A percentile compares a stretch with the other conserved stretches of the same genome.
Evolutionary conservation across 2,888 invertebrate genomes (phyloP).

Genomic region (Macrosiphum euphorbiae): DNA sequence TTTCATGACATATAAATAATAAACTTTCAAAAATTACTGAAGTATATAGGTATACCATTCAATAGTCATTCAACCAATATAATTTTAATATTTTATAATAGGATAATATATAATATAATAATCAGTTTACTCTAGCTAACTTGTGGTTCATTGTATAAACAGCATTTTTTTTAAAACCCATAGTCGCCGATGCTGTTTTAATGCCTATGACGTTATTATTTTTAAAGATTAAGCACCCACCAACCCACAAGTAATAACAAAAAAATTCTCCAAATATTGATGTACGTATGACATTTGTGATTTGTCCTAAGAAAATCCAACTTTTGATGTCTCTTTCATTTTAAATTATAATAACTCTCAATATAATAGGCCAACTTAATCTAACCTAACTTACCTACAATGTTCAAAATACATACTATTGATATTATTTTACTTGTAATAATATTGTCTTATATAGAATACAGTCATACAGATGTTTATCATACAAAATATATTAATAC

Average conservation of each 20-base stretch:
- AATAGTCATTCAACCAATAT: neutral
- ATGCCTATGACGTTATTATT: too few relatives aligned
- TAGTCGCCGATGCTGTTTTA: too few relatives aligned
- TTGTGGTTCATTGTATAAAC: neutral
- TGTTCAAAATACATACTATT: too few relatives aligned
- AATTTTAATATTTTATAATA: neutral
- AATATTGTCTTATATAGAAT: neutral
- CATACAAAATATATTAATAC: neutral
- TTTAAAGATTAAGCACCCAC: too few relatives aligned
- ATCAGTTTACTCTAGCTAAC: neutral
- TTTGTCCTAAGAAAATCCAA: too few relatives aligned
- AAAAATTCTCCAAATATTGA: too few relatives aligned
- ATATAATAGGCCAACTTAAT: too few relatives aligned
- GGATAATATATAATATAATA: neutral
- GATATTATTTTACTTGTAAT: neutral
- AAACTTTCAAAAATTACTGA: neutral
- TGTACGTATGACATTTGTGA: too few relatives aligned
- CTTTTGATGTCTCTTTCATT: too few relatives aligned
- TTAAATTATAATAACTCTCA: too few relatives aligned
- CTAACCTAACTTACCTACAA: too few relatives aligned
- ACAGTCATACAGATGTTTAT: neutral
- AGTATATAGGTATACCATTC: neutral
- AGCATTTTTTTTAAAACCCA: neutral
- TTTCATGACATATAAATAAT: neutral
- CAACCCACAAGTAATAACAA: too few relatives aligned